Conservation (phyloP, 2,888 invertebrate species). For the Drosophila neoperkinsi region DNA sequence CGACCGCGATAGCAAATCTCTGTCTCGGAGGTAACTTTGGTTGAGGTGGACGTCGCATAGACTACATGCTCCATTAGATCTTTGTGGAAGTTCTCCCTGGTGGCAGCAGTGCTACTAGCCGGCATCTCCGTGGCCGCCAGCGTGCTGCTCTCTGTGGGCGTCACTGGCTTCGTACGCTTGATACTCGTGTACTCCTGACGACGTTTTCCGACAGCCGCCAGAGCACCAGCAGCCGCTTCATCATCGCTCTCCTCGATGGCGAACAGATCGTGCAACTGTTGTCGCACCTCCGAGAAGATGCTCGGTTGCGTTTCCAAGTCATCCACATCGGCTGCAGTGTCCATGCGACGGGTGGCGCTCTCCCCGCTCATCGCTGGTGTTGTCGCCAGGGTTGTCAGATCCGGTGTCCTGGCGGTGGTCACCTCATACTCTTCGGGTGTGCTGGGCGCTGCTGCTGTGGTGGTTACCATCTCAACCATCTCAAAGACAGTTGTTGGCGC, state of each 20-base stretch:
- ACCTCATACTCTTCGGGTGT: conserved; percentile 69
- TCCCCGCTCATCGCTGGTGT: conserved; percentile 64
- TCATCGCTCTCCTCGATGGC: conserved; percentile 81
- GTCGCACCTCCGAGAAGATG: conserved; percentile 84
- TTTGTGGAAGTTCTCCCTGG: conserved; percentile 80
- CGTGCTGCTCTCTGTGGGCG: conserved; percentile 66
- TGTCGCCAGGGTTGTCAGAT: conserved; percentile 61
- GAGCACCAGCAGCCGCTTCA: conserved; percentile 74
- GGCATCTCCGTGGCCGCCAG: conserved; percentile 35
- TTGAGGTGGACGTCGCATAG: conserved; percentile 89
- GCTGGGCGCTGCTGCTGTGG: conserved; percentile 81
- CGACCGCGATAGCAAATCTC: conserved; percentile 95
- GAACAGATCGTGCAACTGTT: conserved; percentile 84
- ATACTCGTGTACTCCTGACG: conserved; percentile 84
- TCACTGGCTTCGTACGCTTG: conserved; percentile 76
- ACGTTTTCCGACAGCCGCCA: conserved; percentile 76
- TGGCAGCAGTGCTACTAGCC: conserved; percentile 58
- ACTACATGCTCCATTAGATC: conserved; percentile 85
- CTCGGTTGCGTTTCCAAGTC: conserved; percentile 84
- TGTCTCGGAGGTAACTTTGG: conserved; percentile 94
- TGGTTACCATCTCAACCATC: conserved; percentile 73
- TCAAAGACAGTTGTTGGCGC: conserved; percentile 35
- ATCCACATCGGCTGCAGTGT: conserved; percentile 77
- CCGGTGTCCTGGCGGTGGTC: conserved; percentile 56
- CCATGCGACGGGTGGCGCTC: conserved; percentile 80